Percentiles rank a stretch among this genome's conserved stretches.
Conservation (phyloP, 1,140 invertebrate genomes). For the Eurosta solidaginis region DNA sequence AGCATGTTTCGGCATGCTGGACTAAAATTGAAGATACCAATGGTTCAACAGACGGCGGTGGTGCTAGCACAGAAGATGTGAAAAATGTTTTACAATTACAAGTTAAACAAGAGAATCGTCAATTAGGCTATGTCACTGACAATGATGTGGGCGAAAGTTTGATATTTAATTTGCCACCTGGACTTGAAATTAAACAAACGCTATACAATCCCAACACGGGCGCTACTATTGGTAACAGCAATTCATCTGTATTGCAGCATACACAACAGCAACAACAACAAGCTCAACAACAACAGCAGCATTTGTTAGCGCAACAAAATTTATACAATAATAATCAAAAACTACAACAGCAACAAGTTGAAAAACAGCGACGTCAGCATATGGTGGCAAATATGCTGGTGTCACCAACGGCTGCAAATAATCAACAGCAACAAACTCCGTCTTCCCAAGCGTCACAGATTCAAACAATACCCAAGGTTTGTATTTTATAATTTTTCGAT, state of each 20-base stretch:
- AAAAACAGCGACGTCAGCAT: constrained; percentile 47
- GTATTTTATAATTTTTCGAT: constrained; percentile 51
- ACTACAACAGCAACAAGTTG: constrained; percentile 36
- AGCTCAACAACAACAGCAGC: constrained; percentile 31
- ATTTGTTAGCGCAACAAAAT: constrained; percentile 27
- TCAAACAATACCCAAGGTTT: constrained; percentile 59
- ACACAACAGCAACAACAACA: constrained; percentile 37
- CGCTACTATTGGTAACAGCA: not conserved
- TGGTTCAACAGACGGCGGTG: constrained; percentile 17
- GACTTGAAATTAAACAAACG: constrained; percentile 55
- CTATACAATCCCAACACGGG: constrained; percentile 42
- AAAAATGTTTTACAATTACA: constrained; percentile 56
- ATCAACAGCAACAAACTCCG: constrained; percentile 8
- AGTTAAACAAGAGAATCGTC: constrained; percentile 54
- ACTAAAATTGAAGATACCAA: constrained; percentile 48
- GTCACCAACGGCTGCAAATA: constrained; percentile 41
- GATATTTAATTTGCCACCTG: constrained; percentile 55
- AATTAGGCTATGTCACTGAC: constrained; percentile 47
- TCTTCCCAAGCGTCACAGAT: constrained; percentile 54
- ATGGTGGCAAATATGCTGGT: constrained; percentile 57
- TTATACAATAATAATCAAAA: constrained; percentile 15
- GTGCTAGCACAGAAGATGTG: constrained; percentile 43
- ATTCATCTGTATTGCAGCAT: constrained; percentile 31
- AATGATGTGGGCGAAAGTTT: constrained; percentile 47
- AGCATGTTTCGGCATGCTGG: constrained; percentile 49